Conservation (phyloP, 2,888 invertebrate genomes). For the Blastobasis lacticolella region DNA sequence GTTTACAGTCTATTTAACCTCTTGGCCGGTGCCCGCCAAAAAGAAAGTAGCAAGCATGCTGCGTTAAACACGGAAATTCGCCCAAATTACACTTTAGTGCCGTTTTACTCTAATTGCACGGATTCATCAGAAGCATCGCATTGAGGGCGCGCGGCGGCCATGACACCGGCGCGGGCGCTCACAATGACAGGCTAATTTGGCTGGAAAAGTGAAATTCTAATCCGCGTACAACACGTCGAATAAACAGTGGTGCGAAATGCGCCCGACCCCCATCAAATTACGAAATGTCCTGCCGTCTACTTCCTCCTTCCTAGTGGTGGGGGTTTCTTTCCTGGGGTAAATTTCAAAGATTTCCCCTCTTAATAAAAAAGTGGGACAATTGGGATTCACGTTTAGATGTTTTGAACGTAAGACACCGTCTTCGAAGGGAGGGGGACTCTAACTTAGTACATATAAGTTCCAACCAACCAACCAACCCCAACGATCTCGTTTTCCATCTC, state of each 20-base stretch:
- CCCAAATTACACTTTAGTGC: conserved; percentile 59
- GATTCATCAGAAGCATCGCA: conserved; percentile 50
- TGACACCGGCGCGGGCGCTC: conserved; percentile 32
- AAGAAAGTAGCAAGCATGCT: conserved; percentile 64
- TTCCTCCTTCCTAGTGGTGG: neutral
- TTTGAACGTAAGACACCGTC: too few species aligned
- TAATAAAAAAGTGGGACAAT: too few species aligned
- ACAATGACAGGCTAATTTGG: conserved; percentile 52
- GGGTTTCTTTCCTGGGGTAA: too few species aligned
- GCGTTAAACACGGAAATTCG: conserved; percentile 61
- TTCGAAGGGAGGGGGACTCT: too few species aligned
- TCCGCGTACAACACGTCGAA: conserved; percentile 14
- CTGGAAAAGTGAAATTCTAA: conserved; percentile 34
- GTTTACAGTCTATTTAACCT: conserved; percentile 67
- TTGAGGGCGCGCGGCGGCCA: conserved; percentile 37
- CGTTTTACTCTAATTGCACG: conserved; percentile 65
- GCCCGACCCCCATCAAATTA: too few species aligned
- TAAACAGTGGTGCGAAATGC: conserved; percentile 9
- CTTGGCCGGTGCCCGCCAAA: conserved; percentile 37
- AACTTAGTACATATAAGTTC: too few species aligned
- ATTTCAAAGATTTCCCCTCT: too few species aligned
- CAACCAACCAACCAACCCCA: too few species aligned
- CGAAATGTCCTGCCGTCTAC: too few species aligned
- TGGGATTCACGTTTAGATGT: too few species aligned
- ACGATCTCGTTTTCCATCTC: too few species aligned